These are phyloP conservation scores for Malurus cyaneus DNA, from an alignment of 2,113 vertebrate species.

Conservation along the genomic window DNA sequence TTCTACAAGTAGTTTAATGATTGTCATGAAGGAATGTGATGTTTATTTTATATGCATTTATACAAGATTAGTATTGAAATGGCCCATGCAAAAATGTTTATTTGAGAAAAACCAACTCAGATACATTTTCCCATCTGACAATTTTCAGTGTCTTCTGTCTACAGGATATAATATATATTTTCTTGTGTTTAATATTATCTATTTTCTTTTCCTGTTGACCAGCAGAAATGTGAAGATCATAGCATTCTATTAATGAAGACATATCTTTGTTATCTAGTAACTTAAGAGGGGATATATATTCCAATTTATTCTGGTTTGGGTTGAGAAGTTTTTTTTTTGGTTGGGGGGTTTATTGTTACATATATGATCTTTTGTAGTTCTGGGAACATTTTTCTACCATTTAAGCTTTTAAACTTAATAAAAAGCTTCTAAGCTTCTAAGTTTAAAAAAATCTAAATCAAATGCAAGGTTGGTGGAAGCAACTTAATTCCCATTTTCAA, in stretches of 20 bases:
- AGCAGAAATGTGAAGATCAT: not conserved
- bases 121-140: not conserved
- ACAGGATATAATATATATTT: not conserved
- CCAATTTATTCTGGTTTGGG: not conserved
- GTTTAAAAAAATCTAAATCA: not conserved
- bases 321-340: rapidly evolving
- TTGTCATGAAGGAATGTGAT: not conserved
- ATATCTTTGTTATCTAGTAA: not conserved
- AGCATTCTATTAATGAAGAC: not conserved
- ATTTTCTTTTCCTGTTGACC: not conserved
- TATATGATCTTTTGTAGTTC: not conserved
- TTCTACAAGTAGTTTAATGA: not conserved
- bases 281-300: not conserved
- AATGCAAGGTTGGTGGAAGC: not conserved
- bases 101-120: not conserved
- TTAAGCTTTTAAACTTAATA: not conserved
- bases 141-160: not conserved
- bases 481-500: not conserved
- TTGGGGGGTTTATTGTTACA: not conserved
- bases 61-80: not conserved
- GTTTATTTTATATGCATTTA: not conserved
- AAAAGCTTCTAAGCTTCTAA: not conserved
- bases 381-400: not conserved
- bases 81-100: not conserved
- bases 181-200: not conserved